A percentile compares a stretch with the other conserved stretches of the same genome.
Conservation (phyloP, 2,113 vertebrate species). For the Podocnemis expansa region DNA sequence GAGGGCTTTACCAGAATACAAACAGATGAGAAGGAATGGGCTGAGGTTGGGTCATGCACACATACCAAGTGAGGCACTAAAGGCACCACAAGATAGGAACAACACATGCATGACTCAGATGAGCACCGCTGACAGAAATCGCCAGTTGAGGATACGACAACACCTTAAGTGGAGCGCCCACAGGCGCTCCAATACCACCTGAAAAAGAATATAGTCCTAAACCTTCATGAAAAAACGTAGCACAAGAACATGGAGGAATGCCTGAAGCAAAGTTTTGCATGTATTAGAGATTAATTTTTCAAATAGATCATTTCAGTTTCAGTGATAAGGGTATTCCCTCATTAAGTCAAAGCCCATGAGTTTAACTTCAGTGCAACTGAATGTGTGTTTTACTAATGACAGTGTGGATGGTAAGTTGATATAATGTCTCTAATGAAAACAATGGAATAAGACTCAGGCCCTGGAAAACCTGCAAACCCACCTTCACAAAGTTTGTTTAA, state of each 20-base stretch:
- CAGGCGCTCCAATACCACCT: no score
- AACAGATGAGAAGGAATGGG: no score
- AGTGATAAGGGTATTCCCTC: background rate
- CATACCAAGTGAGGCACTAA: no score
- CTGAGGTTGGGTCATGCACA: no score
- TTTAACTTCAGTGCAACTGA: conserved; percentile 28
- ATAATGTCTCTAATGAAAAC: conserved; percentile 1
- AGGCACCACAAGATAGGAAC: no score
- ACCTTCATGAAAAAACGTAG: background rate
- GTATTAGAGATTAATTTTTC: background rate
- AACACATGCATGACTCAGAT: no score
- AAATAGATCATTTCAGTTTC: background rate
- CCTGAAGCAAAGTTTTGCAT: background rate
- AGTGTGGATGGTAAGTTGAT: background rate
- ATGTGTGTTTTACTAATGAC: conserved; percentile 27
- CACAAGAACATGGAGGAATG: background rate
- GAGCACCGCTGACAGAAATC: no score
- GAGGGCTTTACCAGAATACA: no score
- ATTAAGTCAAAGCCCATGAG: conserved; percentile 1
- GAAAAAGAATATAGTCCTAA: background rate
- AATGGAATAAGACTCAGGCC: background rate
- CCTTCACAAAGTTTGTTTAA: background rate
- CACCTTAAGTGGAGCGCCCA: no score
- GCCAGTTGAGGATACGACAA: no score
- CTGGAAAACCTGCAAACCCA: background rate